phyloP scores from a whole-genome alignment of 2,113 vertebrate genomes.

The Daboia siamensis region DNA sequence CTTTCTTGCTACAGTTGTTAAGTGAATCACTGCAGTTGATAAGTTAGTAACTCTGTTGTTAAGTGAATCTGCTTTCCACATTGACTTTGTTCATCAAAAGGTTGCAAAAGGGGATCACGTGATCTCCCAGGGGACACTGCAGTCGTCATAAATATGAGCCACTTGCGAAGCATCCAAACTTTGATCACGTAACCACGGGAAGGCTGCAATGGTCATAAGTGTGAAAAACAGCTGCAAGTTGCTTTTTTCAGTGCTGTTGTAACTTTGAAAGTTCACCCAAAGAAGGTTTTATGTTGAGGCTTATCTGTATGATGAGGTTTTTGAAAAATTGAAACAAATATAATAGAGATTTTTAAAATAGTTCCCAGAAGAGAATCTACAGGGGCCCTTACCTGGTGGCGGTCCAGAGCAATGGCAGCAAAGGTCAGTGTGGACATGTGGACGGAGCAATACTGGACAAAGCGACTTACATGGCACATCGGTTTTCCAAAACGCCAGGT shows the following conservation, averaged over 20 bases:
- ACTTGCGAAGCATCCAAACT: not conserved
- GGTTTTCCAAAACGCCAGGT: constrained; percentile 77
- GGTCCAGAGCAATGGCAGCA: constrained; percentile 75
- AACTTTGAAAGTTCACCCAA: not conserved
- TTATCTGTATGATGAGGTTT: not conserved
- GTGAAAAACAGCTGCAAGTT: not conserved
- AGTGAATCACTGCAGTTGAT: not conserved
- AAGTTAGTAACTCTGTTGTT: not conserved
- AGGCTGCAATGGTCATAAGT: not conserved
- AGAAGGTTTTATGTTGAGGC: not conserved
- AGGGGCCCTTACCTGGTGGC: constrained; percentile 64
- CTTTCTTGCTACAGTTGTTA: not conserved
- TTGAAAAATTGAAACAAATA: not conserved
- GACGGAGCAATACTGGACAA: constrained; percentile 79
- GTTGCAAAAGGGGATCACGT: not conserved
- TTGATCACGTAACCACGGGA: not conserved
- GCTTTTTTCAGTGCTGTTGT: not conserved
- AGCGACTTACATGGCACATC: constrained; percentile 79
- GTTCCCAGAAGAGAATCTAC: not conserved
- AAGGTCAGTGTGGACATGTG: constrained; percentile 77
- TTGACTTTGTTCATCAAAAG: not conserved
- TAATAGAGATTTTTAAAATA: accelerated
- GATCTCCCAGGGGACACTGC: not conserved
- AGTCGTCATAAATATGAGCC: not conserved
- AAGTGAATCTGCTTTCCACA: not conserved